These are phyloP conservation scores for Mionectes olivaceus DNA, from an alignment of 2,797 vertebrate genomes.

Conservation along the genomic window DNA sequence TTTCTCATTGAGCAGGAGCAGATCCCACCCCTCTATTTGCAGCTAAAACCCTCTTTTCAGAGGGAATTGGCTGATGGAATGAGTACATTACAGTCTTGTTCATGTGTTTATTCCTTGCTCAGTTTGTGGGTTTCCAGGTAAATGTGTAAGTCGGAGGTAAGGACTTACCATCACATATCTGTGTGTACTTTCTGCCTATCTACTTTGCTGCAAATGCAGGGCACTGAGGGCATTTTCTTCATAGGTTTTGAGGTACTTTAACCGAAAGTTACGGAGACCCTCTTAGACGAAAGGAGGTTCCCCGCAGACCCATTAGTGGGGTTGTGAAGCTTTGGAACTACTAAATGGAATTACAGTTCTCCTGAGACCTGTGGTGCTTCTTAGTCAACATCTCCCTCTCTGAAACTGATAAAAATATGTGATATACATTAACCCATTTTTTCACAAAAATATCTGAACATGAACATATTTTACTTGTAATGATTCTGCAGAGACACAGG, in stretches of 20 bases:
- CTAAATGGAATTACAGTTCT: background rate
- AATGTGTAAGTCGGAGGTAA: background rate
- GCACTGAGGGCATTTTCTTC: background rate
- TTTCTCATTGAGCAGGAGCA: background rate
- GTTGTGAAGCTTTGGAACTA: background rate
- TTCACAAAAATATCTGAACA: background rate
- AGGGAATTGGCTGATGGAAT: background rate
- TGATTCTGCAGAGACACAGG: background rate
- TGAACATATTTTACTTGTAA: background rate
- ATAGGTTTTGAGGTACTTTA: background rate
- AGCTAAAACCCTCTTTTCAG: fast-evolving
- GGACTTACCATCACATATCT: background rate
- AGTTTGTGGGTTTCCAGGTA: background rate
- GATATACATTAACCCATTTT: background rate
- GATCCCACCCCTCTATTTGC: background rate
- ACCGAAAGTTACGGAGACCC: background rate
- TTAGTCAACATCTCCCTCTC: background rate
- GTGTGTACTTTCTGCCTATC: background rate
- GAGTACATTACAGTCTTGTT: background rate
- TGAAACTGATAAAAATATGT: background rate
- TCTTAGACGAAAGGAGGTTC: background rate
- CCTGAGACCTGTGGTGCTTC: background rate
- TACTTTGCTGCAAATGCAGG: background rate
- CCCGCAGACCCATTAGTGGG: background rate
- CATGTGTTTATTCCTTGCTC: background rate